Evolutionary conservation across 2,113 vertebrate genomes (phyloP), one percentile per base, ranked within the genome.

Genomic region (Chascanopsetta lugubris): DNA sequence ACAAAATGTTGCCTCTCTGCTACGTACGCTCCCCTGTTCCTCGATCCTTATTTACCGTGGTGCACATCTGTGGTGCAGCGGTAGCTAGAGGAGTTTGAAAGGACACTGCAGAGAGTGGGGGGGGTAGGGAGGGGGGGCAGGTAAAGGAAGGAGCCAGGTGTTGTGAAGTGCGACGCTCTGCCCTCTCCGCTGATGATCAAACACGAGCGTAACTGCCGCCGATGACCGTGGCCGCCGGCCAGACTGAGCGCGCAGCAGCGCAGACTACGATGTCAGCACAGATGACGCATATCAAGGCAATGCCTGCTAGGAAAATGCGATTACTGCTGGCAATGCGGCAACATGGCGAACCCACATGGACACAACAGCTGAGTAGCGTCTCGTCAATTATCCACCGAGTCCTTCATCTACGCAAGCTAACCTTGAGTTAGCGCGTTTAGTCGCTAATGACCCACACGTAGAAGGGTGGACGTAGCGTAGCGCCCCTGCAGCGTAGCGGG

Each of bases 121-220:
- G 50, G 13, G 68, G 69, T 36, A 61, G 26, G 48, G 61, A 49
- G 51, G 71, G 57, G 60, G 60, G 13, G 47, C 24, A 61, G 70
- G 63, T 48, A 15, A 15, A 49, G 83, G 87, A 84, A 72, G 83
- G 49, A 58, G 63, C 45, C 86, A 91, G 80, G 86, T 87, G 86
- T 86, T 77, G 57, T 80, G 85, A 85, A 89, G 88, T 85, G 79
- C 74, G 83, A 82, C 66, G 64, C 67, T 75, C 65, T 68, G 75
- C 75, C 83, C 86, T 80, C 82, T 72, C 77, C 58, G 75, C 60
- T 75, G 75, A 85, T 90, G 92, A 92, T 93, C 86, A 93, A 91
- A 91, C 86, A 85, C 40, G 18, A 79, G 18, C 60, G 40, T 85
- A 86, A 87, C 69, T 32, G 78, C 77, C 61, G n/a, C 70, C 73